Evolutionary conservation across 1,140 invertebrate species (phyloP), one percentile per base, ranked within the genome.

Genomic region (Heliconius hermathena): DNA sequence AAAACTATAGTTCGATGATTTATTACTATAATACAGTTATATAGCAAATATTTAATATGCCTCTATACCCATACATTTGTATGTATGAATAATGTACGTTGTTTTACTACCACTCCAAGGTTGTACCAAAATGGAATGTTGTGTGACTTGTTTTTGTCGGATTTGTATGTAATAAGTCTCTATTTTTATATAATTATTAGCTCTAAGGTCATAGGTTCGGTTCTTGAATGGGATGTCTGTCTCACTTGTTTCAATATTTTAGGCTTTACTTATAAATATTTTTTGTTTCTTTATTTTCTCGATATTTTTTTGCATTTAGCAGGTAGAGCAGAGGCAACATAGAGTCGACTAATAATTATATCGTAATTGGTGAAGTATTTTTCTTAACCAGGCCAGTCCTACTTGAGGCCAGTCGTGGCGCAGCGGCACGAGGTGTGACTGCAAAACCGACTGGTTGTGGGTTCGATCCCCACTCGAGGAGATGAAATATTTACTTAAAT

Each of bases 61-160:
- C 22, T 52, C 49, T 52, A 72, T 72, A n/a, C 71, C 8, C 18
- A 72, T 72, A 71, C 0, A 33, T 16, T 38, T 38, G 18, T 72
- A 41, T 72, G 70, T 38, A n/a, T 38, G n/a, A 20, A 71, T 33
- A 71, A 36, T 76, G 72, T 77, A 83, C 78, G 46, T 81, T 71
- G 72, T 80, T 72, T 72, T 36, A 71, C 73, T 79, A 83, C 46
- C 54, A 78, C 73, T 79, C 80, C 80, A 83, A 83, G 82, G 82
- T 82, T 83, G 75, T 36, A 76, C 80, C 33, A 82, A 77, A 82
- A 76, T 33, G 81, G 82, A 83, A 83, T 82, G 82, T 82, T 79
- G 82, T 78, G 22, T 70, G 71, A 80, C 82, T 81, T 70, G 82
- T 83, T 83, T 82, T 66, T 71, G 54, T 75, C 83, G 6, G 22